phyloP scores from a whole-genome alignment of 1,140 invertebrate species.

The Procambarus virginalis region DNA sequence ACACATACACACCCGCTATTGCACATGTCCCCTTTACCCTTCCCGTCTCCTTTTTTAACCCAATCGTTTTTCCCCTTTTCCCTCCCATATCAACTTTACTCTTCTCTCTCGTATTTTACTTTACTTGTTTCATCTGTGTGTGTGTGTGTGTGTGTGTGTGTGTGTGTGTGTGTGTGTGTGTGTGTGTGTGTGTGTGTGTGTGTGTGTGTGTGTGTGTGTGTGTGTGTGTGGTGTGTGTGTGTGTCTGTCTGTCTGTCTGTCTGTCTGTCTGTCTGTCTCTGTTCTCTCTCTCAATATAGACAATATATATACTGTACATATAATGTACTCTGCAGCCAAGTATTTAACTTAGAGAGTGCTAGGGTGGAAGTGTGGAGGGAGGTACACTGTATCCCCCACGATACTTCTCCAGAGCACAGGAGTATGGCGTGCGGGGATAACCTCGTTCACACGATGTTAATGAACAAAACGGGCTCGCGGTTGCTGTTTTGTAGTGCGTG shows the following conservation, averaged over 20 bases:
- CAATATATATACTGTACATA: no score
- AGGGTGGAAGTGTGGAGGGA: no score
- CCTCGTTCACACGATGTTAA: not conserved
- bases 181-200: not conserved
- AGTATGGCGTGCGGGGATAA: not conserved
- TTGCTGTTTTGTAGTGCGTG: not conserved
- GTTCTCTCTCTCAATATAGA: no score
- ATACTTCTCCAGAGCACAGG: not conserved
- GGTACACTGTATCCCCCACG: not conserved
- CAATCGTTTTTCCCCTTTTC: not conserved
- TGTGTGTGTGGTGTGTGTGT: not conserved
- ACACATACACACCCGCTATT: not conserved
- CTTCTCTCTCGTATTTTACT: no score
- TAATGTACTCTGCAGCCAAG: no score
- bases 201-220: conserved; percentile 14
- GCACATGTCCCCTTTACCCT: not conserved
- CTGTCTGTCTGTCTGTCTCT: not conserved
- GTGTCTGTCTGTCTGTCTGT: not conserved
- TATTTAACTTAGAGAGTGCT: no score
- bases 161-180: not conserved
- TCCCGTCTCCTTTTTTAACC: not conserved
- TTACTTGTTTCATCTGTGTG: not conserved
- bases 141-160: conserved; percentile 5
- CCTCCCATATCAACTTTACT: no score
- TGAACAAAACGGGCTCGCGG: not conserved